Evolutionary conservation across 64 coral and sea anemone species (phyloP).

Genomic region (Montipora sp.): DNA sequence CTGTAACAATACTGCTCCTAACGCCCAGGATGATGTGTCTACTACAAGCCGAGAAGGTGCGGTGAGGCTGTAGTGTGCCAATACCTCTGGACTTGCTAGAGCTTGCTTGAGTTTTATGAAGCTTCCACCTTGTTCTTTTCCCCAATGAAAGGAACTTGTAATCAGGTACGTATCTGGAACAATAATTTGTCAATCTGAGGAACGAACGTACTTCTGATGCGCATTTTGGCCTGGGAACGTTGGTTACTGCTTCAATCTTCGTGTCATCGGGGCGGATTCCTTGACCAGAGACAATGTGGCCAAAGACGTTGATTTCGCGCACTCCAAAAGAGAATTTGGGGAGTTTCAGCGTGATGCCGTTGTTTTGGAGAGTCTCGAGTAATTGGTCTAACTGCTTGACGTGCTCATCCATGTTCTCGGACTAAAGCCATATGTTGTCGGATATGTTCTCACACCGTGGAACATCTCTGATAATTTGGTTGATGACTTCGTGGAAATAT

Average conservation of each 20-base stretch:
- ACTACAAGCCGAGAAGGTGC: not conserved
- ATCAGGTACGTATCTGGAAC: no score
- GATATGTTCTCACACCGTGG: slow-evolving; percentile 24
- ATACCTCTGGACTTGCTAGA: not conserved
- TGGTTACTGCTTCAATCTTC: no score
- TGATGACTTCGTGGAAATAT: slow-evolving; percentile 35
- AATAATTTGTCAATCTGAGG: no score
- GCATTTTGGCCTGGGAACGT: no score
- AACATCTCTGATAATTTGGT: slow-evolving; percentile 14
- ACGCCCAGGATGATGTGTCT: not conserved
- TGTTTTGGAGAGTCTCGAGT: slow-evolving; percentile 20
- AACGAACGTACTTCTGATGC: no score
- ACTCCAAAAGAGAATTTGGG: slow-evolving; percentile 4
- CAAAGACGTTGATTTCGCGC: not conserved
- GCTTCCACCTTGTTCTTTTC: no score
- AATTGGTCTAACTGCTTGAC: slow-evolving; percentile 3
- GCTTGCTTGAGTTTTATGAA: no score
- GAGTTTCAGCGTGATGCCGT: slow-evolving; percentile 4
- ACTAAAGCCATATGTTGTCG: slow-evolving; percentile 37
- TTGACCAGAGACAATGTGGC: slow-evolving; percentile 4
- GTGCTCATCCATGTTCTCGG: not conserved
- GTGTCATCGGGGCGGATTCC: no score
- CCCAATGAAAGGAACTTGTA: no score
- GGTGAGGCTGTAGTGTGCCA: not conserved
- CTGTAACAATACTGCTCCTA: not conserved